These are phyloP conservation scores for Chaetophractus vellerosus DNA, from an alignment of 2,797 vertebrate species.

Conservation along the genomic window DNA sequence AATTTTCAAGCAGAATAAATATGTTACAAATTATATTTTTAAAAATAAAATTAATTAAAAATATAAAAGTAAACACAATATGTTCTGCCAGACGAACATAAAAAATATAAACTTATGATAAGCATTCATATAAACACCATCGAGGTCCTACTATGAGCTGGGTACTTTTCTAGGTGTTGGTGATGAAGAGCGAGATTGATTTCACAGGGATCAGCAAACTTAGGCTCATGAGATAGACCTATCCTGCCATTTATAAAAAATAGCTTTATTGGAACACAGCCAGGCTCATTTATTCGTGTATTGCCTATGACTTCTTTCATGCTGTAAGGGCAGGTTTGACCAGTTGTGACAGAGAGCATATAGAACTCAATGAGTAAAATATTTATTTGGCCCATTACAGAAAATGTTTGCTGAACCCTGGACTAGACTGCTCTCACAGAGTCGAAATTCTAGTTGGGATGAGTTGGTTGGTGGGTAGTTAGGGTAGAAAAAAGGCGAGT, in stretches of 20 bases:
- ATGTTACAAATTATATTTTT: neutral
- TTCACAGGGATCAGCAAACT: neutral
- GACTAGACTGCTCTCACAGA: neutral
- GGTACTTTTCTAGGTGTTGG: neutral
- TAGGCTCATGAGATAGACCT: neutral
- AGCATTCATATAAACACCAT: neutral
- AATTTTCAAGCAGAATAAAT: neutral
- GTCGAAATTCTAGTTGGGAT: neutral
- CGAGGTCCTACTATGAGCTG: neutral
- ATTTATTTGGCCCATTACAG: neutral
- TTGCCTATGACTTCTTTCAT: neutral
- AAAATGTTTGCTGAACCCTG: neutral
- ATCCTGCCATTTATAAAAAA: neutral
- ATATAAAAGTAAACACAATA: neutral
- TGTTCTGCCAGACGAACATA: neutral
- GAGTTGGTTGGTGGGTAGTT: fast-evolving
- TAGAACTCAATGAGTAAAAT: neutral
- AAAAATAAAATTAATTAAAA: neutral
- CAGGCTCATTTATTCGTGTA: neutral
- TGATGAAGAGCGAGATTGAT: neutral
- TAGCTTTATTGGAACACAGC: neutral
- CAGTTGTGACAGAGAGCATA: neutral
- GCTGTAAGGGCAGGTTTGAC: too few relatives aligned
- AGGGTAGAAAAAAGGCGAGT: neutral
- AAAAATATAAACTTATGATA: neutral